Evolutionary conservation across 2,113 vertebrate species (phyloP).

Genomic region (Garra rufa): DNA sequence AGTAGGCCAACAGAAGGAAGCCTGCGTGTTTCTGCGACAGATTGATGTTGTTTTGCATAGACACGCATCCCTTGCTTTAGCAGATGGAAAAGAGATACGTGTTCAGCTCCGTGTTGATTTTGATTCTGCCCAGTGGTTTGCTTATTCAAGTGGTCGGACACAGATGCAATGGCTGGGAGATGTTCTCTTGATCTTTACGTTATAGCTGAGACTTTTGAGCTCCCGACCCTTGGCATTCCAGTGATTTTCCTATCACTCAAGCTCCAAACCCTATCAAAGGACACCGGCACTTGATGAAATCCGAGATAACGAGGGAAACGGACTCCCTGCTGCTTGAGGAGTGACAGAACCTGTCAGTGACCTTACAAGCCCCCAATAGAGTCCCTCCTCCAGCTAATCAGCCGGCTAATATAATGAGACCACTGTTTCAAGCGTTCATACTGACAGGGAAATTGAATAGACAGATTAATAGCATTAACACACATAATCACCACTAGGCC

Average conservation of each 20-base stretch:
- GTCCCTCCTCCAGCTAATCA: constrained; percentile 16
- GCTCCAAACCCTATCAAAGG: constrained; percentile 31
- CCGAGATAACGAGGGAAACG: not conserved
- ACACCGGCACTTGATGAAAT: constrained; percentile 17
- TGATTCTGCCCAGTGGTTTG: constrained; percentile 17
- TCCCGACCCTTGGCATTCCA: not conserved
- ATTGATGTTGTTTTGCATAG: constrained; percentile 37
- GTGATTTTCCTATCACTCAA: constrained; percentile 42
- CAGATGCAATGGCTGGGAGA: constrained; percentile 28
- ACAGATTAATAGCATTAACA: constrained; percentile 21
- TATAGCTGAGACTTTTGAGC: constrained; percentile 29
- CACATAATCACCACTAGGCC: not conserved
- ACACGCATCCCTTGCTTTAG: constrained; percentile 30
- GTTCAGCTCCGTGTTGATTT: constrained; percentile 7
- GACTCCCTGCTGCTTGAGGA: constrained; percentile 14
- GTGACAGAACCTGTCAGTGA: constrained; percentile 25
- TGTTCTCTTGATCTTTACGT: constrained; percentile 22
- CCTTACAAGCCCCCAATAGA: not conserved
- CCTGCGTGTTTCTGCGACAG: not conserved
- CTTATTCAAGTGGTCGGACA: constrained; percentile 27
- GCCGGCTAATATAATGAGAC: not conserved
- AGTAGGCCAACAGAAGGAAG: constrained; percentile 5
- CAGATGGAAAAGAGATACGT: constrained; percentile 36
- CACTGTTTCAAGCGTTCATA: not conserved
- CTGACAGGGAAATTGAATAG: not conserved